Conservation (phyloP, 2,113 vertebrate genomes). For the Passerina amoena region DNA sequence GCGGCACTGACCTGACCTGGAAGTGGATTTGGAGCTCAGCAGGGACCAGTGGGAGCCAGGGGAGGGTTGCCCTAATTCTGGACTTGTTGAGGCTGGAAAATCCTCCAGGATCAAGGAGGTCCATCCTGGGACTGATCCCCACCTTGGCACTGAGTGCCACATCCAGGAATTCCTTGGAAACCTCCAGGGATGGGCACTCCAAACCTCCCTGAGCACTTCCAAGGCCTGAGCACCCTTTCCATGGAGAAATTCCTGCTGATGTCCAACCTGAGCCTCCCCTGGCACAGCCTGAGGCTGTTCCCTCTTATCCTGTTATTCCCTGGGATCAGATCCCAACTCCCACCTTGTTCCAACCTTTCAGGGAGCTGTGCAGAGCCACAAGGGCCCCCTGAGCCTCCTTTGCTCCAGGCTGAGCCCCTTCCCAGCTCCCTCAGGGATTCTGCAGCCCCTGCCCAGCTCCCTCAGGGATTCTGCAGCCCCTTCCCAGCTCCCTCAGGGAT, state of each 20-base stretch:
- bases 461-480: too few species aligned
- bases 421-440: not conserved
- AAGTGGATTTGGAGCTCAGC: not conserved
- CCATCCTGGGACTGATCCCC: fast-evolving
- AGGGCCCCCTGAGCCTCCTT: too few species aligned
- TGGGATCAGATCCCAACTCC: not conserved
- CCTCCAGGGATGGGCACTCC: fast-evolving
- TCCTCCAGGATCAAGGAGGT: not conserved
- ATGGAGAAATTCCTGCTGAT: not conserved
- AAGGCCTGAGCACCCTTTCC: fast-evolving
- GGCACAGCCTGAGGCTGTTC: fast-evolving
- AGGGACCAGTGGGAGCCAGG: not conserved
- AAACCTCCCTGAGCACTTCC: not conserved
- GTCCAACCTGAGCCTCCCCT: not conserved
- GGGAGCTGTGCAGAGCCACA: not conserved
- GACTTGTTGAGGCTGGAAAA: not conserved
- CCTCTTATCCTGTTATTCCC: fast-evolving
- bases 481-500: too few species aligned
- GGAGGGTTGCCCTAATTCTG: not conserved
- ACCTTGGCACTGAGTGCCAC: not conserved
- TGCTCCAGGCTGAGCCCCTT: not conserved
- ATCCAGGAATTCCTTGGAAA: not conserved
- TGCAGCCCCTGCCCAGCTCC: not conserved
- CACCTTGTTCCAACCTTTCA: not conserved
- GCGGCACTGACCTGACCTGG: not conserved